These are phyloP conservation scores for Odobenus rosmarus DNA, from an alignment of 2,113 vertebrate species.

Conservation along the genomic window DNA sequence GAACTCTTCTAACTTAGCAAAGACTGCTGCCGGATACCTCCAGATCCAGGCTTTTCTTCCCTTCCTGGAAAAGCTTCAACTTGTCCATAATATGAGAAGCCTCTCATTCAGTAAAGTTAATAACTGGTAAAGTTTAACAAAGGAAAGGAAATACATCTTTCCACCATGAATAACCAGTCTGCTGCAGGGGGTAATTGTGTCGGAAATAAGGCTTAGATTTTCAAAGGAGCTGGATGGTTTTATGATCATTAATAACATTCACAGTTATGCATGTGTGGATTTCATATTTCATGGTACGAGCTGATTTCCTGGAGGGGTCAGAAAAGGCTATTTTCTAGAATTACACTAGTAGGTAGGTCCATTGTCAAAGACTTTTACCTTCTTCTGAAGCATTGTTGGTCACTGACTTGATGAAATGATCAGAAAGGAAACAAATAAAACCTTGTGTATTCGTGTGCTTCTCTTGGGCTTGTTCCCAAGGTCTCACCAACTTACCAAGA, in stretches of 20 bases:
- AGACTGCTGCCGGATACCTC: background rate
- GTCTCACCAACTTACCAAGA: background rate
- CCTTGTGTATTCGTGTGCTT: background rate
- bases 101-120: slow-evolving; percentile 58
- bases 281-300: slow-evolving; percentile 64
- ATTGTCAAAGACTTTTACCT: slow-evolving; percentile 51
- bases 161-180: slow-evolving; percentile 53
- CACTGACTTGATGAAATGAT: slow-evolving; percentile 36
- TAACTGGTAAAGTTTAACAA: slow-evolving; percentile 68
- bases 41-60: background rate
- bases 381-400: slow-evolving; percentile 55
- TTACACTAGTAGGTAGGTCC: slow-evolving; percentile 29
- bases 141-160: slow-evolving; percentile 69
- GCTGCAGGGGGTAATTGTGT: slow-evolving; percentile 52
- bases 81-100: background rate
- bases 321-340: slow-evolving; percentile 58
- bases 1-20: background rate
- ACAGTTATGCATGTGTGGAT: slow-evolving; percentile 53
- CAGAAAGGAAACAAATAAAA: slow-evolving; percentile 53
- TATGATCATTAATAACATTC: slow-evolving; percentile 61
- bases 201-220: slow-evolving; percentile 68
- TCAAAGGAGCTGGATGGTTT: slow-evolving; percentile 62
- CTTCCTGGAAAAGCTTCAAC: slow-evolving; percentile 9
- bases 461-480: background rate
- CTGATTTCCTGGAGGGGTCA: slow-evolving; percentile 65